Base-by-base conservation (phyloP, 23 tunicate species). In the Phallusia fumigata region DNA sequence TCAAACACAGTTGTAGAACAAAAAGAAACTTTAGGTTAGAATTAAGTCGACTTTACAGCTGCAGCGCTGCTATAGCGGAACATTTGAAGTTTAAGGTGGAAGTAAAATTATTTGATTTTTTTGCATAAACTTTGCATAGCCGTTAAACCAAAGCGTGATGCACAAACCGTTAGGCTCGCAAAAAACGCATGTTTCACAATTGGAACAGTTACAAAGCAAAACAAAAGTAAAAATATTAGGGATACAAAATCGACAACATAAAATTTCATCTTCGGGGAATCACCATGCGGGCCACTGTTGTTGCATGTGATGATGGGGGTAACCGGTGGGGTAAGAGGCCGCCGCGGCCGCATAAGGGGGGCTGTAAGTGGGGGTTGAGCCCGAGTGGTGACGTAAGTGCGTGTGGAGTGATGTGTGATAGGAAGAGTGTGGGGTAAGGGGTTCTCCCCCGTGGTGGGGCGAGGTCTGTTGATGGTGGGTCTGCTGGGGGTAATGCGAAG, bases 231-330 rank as follows among this genome's bases (percentile, higher is more conserved):
- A 6, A 58, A 58, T 1, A 22, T 51, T 51, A 51, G 58, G 58
- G 58, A 51, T 13, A 13, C 58, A n/a, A 51, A 51, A 51, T 51
- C 58, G 58, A 51, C 58, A 51, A 51, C 15, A 51, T 13, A 18
- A 51, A 51, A 51, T 51, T 18, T 13, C 58, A 58, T 74, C 5
- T 77, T 35, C 22, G 3, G n/a, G 49, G 33, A 33, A 26, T 33
- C 51, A 86, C 90, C 90, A 86, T 31, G 90, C 73, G 53, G 90
- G 90, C 90, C 90, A 87, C 36, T 82, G 78, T 75, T 76, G 82
- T 21, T 83, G 92, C 82, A 77, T 64, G 10, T 65, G 76, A 30
- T 88, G 92, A 10, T 76, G 79, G 21, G 79, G 53, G 19, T 78
- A 83, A 64, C 73, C 50, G 0, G 84, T 26, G n/a, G 83, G 44